Conservation (phyloP, 2,797 vertebrate genomes). For the Leptodactylus fallax region DNA sequence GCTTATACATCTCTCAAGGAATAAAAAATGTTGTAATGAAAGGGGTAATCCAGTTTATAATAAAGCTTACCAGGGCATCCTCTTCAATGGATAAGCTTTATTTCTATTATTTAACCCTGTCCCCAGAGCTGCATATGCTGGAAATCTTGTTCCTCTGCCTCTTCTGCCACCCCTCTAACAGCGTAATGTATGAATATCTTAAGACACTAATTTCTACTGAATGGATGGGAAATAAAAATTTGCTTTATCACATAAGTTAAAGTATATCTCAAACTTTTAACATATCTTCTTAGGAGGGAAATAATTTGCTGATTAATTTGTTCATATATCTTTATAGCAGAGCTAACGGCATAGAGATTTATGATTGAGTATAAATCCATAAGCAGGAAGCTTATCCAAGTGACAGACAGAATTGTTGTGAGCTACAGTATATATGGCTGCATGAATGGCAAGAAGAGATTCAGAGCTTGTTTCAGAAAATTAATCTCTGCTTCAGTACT, state of each 20-base stretch:
- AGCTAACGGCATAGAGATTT: background rate
- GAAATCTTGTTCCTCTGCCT: no score
- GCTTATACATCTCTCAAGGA: no score
- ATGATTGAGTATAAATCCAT: background rate
- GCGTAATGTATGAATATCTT: no score
- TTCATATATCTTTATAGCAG: background rate
- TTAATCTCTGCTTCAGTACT: no score
- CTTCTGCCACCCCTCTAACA: no score
- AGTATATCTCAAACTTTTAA: background rate
- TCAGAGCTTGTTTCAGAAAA: background rate
- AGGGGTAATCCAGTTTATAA: no score
- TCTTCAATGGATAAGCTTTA: no score
- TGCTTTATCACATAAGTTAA: background rate
- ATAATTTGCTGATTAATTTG: background rate
- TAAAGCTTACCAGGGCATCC: no score
- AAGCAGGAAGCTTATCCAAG: background rate
- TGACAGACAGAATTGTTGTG: background rate
- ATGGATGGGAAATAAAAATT: background rate
- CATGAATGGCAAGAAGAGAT: background rate
- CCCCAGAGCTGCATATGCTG: no score
- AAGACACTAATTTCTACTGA: no score
- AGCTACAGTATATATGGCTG: background rate
- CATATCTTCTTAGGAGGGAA: background rate
- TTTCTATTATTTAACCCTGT: no score
- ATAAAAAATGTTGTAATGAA: no score